Percentiles rank a stretch among this genome's conserved stretches.
Evolutionary conservation across 2,797 vertebrate genomes (phyloP).

Genomic region (Microchirus variegatus): DNA sequence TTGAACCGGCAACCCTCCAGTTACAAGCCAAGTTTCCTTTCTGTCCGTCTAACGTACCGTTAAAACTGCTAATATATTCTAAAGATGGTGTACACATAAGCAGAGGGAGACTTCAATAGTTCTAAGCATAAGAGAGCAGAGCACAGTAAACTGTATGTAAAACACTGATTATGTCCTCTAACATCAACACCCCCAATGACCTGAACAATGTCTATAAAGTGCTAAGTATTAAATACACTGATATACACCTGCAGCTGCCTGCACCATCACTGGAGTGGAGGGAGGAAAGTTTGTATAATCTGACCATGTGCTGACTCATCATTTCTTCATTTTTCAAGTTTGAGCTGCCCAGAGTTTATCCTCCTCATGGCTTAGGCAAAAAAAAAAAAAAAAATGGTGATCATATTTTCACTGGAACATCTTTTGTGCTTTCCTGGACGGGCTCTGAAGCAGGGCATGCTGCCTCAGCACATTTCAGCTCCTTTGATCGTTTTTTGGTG

Average conservation of each 20-base stretch:
- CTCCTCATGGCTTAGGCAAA: neutral
- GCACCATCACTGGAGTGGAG: constrained; percentile 34
- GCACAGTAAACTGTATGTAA: too few relatives aligned
- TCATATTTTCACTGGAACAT: constrained; percentile 62
- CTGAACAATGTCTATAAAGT: too few relatives aligned
- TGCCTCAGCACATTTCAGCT: constrained; percentile 77
- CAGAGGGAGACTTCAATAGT: too few relatives aligned
- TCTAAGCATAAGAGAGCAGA: too few relatives aligned
- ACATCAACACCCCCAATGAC: too few relatives aligned
- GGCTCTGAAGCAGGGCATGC: constrained; percentile 53
- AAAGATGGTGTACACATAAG: too few relatives aligned
- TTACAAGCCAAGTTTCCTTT: too few relatives aligned
- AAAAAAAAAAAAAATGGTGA: constrained; percentile 31
- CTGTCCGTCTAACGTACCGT: too few relatives aligned
- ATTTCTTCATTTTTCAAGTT: constrained; percentile 63
- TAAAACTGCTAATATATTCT: too few relatives aligned
- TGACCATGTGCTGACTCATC: constrained; percentile 67
- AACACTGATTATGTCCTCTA: too few relatives aligned
- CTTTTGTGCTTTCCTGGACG: constrained; percentile 66
- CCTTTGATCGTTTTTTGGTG: constrained; percentile 66
- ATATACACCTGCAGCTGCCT: constrained; percentile 25
- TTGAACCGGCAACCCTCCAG: too few relatives aligned
- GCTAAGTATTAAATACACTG: too few relatives aligned
- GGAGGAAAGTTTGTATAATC: constrained; percentile 57
- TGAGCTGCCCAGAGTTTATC: constrained; percentile 57